These are phyloP conservation scores for Euglossa dilemma DNA, from an alignment of 1,140 invertebrate genomes.

Conservation along the genomic window DNA sequence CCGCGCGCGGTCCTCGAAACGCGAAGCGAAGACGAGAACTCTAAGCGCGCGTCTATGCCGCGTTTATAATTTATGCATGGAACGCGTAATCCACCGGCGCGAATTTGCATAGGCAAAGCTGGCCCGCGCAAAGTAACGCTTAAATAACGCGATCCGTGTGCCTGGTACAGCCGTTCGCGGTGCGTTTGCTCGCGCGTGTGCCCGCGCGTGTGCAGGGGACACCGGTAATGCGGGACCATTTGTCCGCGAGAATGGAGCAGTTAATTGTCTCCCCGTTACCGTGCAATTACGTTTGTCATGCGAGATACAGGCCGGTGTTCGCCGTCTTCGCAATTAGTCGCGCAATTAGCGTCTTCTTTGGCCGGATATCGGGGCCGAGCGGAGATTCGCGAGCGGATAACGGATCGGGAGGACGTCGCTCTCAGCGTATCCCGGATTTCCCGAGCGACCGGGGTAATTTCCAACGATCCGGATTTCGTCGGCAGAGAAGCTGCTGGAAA, in stretches of 20 bases:
- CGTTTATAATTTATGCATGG: slow-evolving; percentile 58
- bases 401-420: no score
- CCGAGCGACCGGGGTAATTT: slow-evolving; percentile 4
- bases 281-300: slow-evolving; percentile 65
- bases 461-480: slow-evolving; percentile 6
- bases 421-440: not conserved
- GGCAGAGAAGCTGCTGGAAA: not conserved
- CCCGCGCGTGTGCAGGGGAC: not conserved
- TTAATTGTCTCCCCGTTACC: slow-evolving; percentile 63
- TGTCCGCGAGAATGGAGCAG: slow-evolving; percentile 62
- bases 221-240: slow-evolving; percentile 53
- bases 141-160: slow-evolving; percentile 46
- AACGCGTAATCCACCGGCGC: slow-evolving; percentile 55
- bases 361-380: not conserved
- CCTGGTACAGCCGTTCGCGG: not conserved
- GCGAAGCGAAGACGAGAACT: not conserved
- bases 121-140: slow-evolving; percentile 48
- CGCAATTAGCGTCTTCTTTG: slow-evolving; percentile 61
- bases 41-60: not conserved
- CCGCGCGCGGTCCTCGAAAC: no score
- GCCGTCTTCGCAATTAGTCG: slow-evolving; percentile 56
- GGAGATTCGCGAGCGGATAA: slow-evolving; percentile 20
- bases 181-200: not conserved
- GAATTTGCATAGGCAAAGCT: slow-evolving; percentile 55
- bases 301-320: slow-evolving; percentile 45